These are phyloP conservation scores for Ceratitis capitata DNA, from an alignment of 1,140 invertebrate species.

Conservation along the genomic window DNA sequence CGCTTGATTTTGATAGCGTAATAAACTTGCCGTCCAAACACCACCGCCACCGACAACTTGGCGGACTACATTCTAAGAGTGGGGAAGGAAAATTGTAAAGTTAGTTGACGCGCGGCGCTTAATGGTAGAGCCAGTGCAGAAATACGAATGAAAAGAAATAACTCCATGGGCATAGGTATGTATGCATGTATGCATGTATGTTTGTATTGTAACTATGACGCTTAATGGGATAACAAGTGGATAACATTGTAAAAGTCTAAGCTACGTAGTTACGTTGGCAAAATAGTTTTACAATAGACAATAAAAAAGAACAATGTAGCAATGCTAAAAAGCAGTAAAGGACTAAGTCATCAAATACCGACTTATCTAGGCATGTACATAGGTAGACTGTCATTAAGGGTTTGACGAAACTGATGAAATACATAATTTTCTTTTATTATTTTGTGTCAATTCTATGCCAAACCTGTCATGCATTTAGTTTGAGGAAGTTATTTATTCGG, in stretches of 20 bases:
- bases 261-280: neutral
- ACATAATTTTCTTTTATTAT: neutral
- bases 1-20: conserved; percentile 33
- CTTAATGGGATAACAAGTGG: conserved; percentile 19
- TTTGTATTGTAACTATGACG: neutral
- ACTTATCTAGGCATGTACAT: neutral
- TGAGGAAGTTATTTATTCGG: neutral
- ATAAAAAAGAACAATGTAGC: neutral
- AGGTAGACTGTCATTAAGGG: neutral
- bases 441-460: neutral
- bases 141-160: neutral
- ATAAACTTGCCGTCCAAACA: neutral
- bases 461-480: neutral
- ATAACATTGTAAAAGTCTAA: neutral
- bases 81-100: neutral
- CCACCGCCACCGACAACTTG: neutral
- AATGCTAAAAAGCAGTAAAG: neutral
- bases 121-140: neutral
- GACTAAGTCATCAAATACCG: neutral
- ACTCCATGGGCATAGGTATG: neutral
- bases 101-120: neutral
- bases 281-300: neutral
- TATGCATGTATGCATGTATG: no score
- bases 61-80: no score
- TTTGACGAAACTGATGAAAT: no score